These are phyloP conservation scores for Acipenser ruthenus DNA, from an alignment of 2,797 vertebrate genomes.

Conservation along the genomic window DNA sequence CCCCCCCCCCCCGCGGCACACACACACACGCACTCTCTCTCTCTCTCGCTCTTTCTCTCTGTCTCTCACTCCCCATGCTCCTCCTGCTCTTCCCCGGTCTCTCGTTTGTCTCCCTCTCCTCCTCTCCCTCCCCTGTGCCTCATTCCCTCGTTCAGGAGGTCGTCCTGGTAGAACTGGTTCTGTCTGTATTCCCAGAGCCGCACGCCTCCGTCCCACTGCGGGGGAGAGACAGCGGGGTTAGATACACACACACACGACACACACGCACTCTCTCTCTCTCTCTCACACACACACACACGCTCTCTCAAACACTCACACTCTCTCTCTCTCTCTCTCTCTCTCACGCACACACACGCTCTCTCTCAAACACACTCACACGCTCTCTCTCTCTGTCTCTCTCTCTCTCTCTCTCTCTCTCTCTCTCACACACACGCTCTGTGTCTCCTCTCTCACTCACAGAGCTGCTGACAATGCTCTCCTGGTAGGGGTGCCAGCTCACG, in stretches of 20 bases:
- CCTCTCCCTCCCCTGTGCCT: constrained; percentile 50
- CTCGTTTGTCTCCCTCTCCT: constrained; percentile 17
- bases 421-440: too few relatives aligned
- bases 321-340: not conserved
- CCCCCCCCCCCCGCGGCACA: too few relatives aligned
- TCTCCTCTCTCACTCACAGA: constrained; percentile 62
- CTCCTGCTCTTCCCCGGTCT: not conserved
- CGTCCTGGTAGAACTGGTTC: constrained; percentile 60
- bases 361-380: too few relatives aligned
- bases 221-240: not conserved
- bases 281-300: too few relatives aligned
- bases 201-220: constrained; percentile 81
- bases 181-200: constrained; percentile 81
- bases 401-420: not conserved
- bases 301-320: too few relatives aligned
- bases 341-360: too few relatives aligned
- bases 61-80: not conserved
- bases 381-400: too few relatives aligned
- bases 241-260: not conserved
- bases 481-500: constrained; percentile 81
- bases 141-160: constrained; percentile 36
- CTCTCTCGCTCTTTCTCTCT: not conserved
- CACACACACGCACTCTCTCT: too few relatives aligned
- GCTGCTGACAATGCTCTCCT: constrained; percentile 81
- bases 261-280: too few relatives aligned